These are phyloP conservation scores for Meloe dianella DNA, from an alignment of 2,888 invertebrate species.

Conservation along the genomic window DNA sequence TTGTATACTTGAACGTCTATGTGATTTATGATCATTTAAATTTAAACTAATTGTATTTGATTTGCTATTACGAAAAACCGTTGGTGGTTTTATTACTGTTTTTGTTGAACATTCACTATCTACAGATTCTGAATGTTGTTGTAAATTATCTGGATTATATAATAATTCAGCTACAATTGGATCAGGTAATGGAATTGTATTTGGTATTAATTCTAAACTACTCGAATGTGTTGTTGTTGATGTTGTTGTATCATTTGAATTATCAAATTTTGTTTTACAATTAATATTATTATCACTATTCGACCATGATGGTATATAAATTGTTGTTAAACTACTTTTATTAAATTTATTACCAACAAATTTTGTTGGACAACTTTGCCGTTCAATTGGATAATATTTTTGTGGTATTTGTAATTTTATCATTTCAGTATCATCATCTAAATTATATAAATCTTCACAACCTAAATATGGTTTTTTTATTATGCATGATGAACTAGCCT, in stretches of 20 bases:
- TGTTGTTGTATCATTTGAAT: constrained; percentile 50
- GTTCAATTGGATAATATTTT: constrained; percentile 55
- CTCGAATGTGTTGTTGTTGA: constrained; percentile 65
- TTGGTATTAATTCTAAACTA: constrained; percentile 64
- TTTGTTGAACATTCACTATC: constrained; percentile 48
- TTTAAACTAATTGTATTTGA: constrained; percentile 46
- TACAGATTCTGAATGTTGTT: constrained; percentile 44
- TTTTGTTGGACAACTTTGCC: constrained; percentile 73
- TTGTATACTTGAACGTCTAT: constrained; percentile 55
- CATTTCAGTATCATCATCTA: constrained; percentile 67
- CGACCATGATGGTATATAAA: constrained; percentile 64
- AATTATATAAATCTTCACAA: constrained; percentile 72
- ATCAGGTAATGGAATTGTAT: constrained; percentile 62
- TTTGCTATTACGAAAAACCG: constrained; percentile 61
- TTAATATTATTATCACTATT: constrained; percentile 56
- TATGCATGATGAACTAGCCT: constrained; percentile 67
- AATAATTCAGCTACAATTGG: constrained; percentile 63
- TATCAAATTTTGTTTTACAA: constrained; percentile 50
- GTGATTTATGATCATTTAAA: constrained; percentile 55
- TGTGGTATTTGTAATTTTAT: constrained; percentile 50
- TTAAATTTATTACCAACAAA: constrained; percentile 68
- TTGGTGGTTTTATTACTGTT: constrained; percentile 63
- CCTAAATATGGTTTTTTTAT: constrained; percentile 67
- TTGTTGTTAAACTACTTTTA: constrained; percentile 62
- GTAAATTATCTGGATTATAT: constrained; percentile 59